Evolutionary conservation across 2,113 vertebrate species (phyloP).

Genomic region (Dasyurus viverrinus): DNA sequence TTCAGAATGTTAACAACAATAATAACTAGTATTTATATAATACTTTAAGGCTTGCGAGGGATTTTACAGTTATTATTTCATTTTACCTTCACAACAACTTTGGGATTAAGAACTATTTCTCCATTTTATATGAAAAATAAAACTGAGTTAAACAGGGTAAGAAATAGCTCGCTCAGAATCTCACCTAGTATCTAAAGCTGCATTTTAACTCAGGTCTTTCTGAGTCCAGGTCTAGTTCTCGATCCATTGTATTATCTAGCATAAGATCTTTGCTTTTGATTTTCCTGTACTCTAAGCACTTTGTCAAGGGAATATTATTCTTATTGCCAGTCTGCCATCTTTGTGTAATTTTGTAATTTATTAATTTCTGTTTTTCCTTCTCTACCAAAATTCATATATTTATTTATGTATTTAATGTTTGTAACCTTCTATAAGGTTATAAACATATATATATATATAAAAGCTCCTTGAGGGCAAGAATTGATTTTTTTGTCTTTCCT

Average conservation of each 20-base stretch:
- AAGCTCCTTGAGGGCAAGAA: not conserved
- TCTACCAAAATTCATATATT: not conserved
- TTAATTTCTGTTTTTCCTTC: not conserved
- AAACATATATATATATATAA: no score
- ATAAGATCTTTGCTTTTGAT: not conserved
- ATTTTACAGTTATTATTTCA: not conserved
- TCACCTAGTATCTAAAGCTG: not conserved
- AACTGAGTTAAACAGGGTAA: not conserved
- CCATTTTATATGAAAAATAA: not conserved
- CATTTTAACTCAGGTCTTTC: not conserved
- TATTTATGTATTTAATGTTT: not conserved
- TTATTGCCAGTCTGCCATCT: not conserved
- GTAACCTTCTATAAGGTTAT: not conserved
- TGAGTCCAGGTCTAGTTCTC: not conserved
- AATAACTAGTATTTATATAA: not conserved
- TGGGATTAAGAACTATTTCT: not conserved
- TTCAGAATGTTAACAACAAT: not conserved
- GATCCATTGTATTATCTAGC: not conserved
- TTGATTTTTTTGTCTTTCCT: conserved; percentile 16
- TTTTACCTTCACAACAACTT: not conserved
- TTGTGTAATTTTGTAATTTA: not conserved
- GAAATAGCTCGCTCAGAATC: not conserved
- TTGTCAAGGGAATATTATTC: not conserved
- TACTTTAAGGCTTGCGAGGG: not conserved
- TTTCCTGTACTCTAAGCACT: not conserved